Conservation (phyloP, 2,888 invertebrate genomes). For the Rhamnusium bicolor region DNA sequence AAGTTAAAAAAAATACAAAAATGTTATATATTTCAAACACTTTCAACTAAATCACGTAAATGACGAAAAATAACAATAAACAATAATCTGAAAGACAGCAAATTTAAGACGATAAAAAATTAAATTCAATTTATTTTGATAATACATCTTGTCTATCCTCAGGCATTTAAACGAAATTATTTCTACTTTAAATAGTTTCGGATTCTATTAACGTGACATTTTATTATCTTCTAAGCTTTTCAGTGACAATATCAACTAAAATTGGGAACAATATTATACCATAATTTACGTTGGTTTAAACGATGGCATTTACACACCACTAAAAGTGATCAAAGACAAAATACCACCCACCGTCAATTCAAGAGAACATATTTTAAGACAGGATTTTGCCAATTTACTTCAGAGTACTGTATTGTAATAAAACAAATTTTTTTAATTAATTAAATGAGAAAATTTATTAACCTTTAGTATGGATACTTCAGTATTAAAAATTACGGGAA, state of each 20-base stretch:
- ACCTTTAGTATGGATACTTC: too few species aligned
- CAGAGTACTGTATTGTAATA: too few species aligned
- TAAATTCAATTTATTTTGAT: neutral
- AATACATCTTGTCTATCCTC: neutral
- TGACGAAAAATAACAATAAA: neutral
- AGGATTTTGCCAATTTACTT: neutral
- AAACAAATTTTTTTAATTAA: too few species aligned
- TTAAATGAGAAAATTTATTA: too few species aligned
- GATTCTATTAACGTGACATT: slow-evolving; percentile 17
- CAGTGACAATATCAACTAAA: slow-evolving; percentile 3
- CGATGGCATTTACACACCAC: slow-evolving; percentile 4
- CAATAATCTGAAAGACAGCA: neutral
- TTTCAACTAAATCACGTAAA: neutral
- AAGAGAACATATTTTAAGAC: neutral
- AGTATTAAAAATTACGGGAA: too few species aligned
- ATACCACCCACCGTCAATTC: slow-evolving; percentile 2
- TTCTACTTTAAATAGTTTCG: neutral
- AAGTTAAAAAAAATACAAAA: too few species aligned
- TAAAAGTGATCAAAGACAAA: slow-evolving; percentile 10
- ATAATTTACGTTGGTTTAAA: neutral
- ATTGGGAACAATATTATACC: neutral
- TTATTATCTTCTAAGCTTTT: neutral
- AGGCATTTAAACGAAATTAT: neutral
- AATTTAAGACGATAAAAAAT: neutral
- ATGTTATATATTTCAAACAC: neutral